A percentile compares a stretch with the other conserved stretches of the same genome.
Conservation (phyloP, 2,113 vertebrate genomes). For the Tragelaphus strepsiceros region DNA sequence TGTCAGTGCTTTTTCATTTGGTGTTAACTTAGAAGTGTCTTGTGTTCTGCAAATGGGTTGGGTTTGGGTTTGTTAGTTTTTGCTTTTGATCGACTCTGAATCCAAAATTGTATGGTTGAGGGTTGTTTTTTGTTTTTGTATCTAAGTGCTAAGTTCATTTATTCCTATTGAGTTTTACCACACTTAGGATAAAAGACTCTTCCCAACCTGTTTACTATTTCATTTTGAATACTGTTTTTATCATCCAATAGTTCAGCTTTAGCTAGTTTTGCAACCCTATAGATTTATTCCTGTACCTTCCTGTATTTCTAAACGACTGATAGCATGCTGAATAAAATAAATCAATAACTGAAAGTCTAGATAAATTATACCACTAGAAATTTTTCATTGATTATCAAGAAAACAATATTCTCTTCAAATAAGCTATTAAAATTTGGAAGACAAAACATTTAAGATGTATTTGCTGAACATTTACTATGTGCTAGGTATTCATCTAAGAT, state of each 20-base stretch:
- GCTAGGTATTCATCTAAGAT: neutral
- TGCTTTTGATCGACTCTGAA: neutral
- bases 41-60: neutral
- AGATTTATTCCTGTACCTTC: neutral
- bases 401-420: neutral
- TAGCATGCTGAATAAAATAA: neutral
- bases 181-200: neutral
- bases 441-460: neutral
- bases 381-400: neutral
- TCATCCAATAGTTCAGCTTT: neutral
- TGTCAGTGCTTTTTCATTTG: neutral
- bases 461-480: neutral
- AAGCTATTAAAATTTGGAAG: neutral
- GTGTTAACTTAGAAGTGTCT: neutral
- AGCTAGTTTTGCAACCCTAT: neutral
- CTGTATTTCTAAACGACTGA: neutral
- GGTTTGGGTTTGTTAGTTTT: neutral
- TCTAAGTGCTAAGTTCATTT: neutral
- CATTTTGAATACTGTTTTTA: neutral
- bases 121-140: neutral
- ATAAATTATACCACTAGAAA: neutral
- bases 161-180: neutral
- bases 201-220: neutral
- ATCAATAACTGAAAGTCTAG: neutral
- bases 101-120: neutral